Conservation (phyloP, 1,140 invertebrate genomes). For the Gryllus bimaculatus region DNA sequence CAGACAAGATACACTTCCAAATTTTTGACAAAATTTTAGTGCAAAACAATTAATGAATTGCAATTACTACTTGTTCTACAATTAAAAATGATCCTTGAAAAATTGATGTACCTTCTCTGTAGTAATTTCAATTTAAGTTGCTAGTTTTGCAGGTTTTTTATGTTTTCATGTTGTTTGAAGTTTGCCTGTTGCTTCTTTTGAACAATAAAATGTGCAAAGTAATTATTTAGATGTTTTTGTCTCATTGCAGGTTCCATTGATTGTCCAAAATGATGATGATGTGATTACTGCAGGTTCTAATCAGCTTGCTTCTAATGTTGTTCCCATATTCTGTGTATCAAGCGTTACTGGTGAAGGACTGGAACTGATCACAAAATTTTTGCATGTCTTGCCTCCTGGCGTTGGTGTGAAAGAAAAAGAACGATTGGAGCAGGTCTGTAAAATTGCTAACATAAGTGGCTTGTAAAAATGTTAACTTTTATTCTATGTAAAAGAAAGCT, state of each 20-base stretch:
- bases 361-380: conserved; percentile 66
- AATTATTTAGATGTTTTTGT: conserved; percentile 19
- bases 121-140: too few relatives aligned
- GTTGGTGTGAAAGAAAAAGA: conserved; percentile 59
- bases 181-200: not conserved
- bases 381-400: conserved; percentile 61
- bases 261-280: conserved; percentile 59
- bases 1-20: too few relatives aligned
- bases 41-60: too few relatives aligned
- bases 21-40: too few relatives aligned
- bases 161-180: too few relatives aligned
- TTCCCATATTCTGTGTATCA: conserved; percentile 91
- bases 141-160: too few relatives aligned
- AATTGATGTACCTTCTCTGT: too few relatives aligned
- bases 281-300: conserved; percentile 56
- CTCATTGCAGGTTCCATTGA: conserved; percentile 43
- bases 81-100: too few relatives aligned
- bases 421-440: conserved; percentile 49
- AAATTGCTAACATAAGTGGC: not conserved
- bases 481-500: too few relatives aligned
- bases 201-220: not conserved
- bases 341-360: conserved; percentile 83
- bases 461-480: too few relatives aligned
- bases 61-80: too few relatives aligned
- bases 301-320: conserved; percentile 50